These are phyloP conservation scores for Saturnia japonica DNA, from an alignment of 2,888 invertebrate species.

Conservation along the genomic window DNA sequence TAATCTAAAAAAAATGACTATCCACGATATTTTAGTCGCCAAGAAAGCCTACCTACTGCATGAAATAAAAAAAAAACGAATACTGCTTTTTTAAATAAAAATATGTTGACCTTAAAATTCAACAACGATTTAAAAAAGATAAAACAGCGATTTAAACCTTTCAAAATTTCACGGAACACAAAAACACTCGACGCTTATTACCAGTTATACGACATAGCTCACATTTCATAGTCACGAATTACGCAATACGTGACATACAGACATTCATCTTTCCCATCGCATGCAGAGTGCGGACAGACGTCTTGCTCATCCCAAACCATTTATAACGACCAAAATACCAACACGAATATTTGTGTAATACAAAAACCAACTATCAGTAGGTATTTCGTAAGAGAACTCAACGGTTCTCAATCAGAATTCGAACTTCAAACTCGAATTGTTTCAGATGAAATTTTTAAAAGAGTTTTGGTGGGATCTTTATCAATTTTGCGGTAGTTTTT, in stretches of 20 bases:
- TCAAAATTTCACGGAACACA: conserved; percentile 19
- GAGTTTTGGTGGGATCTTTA: no score
- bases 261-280: conserved; percentile 16
- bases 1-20: no score
- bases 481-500: no score
- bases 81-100: no score
- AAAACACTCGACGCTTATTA: conserved; percentile 17
- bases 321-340: conserved; percentile 10
- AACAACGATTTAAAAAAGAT: neutral
- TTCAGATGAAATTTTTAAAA: neutral
- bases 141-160: conserved; percentile 15
- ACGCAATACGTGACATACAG: conserved; percentile 28
- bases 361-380: neutral
- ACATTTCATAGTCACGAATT: conserved; percentile 24
- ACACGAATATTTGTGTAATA: conserved; percentile 12
- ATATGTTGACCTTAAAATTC: no score
- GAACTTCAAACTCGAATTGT: neutral
- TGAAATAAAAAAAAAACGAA: no score
- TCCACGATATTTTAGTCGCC: no score
- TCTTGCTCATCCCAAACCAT: conserved; percentile 10
- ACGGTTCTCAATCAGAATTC: neutral
- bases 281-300: conserved; percentile 2
- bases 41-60: no score
- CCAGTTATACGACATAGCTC: neutral
- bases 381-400: conserved; percentile 2